Conservation (phyloP, 2,888 invertebrate species). For the Drepana falcataria region DNA sequence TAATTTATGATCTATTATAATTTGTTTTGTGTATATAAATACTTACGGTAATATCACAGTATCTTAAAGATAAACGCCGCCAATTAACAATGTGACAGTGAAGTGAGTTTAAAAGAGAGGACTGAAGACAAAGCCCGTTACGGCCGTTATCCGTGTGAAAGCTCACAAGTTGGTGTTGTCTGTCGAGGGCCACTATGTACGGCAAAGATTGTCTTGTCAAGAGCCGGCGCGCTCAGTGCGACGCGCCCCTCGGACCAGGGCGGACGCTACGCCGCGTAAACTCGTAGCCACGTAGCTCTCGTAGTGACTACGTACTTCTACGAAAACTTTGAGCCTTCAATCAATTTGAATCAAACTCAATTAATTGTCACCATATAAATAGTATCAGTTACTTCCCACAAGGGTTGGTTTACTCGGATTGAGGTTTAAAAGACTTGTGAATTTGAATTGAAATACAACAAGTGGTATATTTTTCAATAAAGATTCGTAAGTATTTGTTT, state of each 20-base stretch:
- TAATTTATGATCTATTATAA: too few species aligned
- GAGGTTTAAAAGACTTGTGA: slow-evolving; percentile 16
- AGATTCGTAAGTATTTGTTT: slow-evolving; percentile 57
- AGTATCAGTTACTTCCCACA: slow-evolving; percentile 6
- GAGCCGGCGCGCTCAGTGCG: slow-evolving; percentile 61
- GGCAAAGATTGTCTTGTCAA: slow-evolving; percentile 74
- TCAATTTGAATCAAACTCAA: slow-evolving; percentile 8
- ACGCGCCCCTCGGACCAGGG: slow-evolving; percentile 56
- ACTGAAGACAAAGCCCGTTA: slow-evolving; percentile 58
- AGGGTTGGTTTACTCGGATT: slow-evolving; percentile 9
- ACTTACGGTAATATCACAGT: too few species aligned
- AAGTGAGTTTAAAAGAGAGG: slow-evolving; percentile 41
- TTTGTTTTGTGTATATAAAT: too few species aligned
- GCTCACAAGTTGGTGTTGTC: slow-evolving; percentile 65
- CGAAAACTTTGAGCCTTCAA: slow-evolving; percentile 22
- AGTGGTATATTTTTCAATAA: slow-evolving; percentile 36
- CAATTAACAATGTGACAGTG: slow-evolving; percentile 41
- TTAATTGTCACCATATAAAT: slow-evolving; percentile 14
- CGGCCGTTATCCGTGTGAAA: slow-evolving; percentile 61
- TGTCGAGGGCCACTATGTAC: slow-evolving; percentile 59
- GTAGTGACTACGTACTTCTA: slow-evolving; percentile 38
- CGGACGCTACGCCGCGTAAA: slow-evolving; percentile 59
- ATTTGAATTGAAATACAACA: slow-evolving; percentile 20
- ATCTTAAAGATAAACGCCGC: slow-evolving; percentile 10
- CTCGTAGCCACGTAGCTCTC: slow-evolving; percentile 32